Percentiles rank a stretch among this genome's conserved stretches.
These are phyloP conservation scores for Tortrix viridana DNA, from an alignment of 2,888 invertebrate species.

Conservation along the genomic window DNA sequence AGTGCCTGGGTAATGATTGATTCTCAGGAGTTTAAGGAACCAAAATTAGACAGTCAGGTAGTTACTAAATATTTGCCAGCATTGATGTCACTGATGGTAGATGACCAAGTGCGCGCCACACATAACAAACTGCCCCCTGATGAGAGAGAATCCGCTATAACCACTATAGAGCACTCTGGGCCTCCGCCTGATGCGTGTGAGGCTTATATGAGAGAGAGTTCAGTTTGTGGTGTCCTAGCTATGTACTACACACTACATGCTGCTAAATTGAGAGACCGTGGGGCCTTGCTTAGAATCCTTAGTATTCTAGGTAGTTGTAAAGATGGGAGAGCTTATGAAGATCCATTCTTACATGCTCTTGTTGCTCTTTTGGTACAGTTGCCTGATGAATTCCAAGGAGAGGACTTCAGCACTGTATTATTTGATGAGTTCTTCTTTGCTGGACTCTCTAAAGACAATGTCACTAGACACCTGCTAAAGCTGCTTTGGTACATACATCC, in stretches of 20 bases:
- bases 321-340: slow-evolving; percentile 96
- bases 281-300: slow-evolving; percentile 92
- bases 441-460: slow-evolving; percentile 94
- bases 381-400: slow-evolving; percentile 95
- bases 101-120: slow-evolving; percentile 92
- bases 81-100: slow-evolving; percentile 96
- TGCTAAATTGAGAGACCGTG: slow-evolving; percentile 91
- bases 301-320: slow-evolving; percentile 95
- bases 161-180: slow-evolving; percentile 96
- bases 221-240: slow-evolving; percentile 95
- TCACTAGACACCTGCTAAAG: slow-evolving; percentile 94
- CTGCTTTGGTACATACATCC: slow-evolving; percentile 95
- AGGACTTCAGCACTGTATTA: slow-evolving; percentile 97
- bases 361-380: slow-evolving; percentile 93
- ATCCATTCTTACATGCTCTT: slow-evolving; percentile 96
- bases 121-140: slow-evolving; percentile 95
- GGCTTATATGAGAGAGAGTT: slow-evolving; percentile 95
- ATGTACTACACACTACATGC: slow-evolving; percentile 98
- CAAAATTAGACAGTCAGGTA: slow-evolving; percentile 95
- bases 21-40: slow-evolving; percentile 97
- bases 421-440: slow-evolving; percentile 98
- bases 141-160: slow-evolving; percentile 96
- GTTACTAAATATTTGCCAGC: slow-evolving; percentile 98
- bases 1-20: slow-evolving; percentile 99
- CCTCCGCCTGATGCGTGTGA: slow-evolving; percentile 97